Conservation (phyloP, 2,888 invertebrate genomes). For the Erebia palarica region DNA sequence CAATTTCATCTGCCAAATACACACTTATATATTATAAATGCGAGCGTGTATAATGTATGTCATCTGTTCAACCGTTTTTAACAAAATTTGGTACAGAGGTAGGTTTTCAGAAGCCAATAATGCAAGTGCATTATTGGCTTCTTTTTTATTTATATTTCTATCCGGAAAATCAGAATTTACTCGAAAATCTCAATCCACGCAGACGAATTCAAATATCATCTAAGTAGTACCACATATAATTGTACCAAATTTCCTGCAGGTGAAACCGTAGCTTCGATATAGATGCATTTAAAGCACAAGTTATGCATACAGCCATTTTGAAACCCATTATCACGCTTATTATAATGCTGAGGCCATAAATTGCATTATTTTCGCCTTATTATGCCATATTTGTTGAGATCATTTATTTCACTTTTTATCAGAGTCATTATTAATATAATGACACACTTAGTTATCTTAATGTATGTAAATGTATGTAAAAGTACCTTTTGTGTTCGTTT, state of each 20-base stretch:
- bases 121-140: too few species aligned
- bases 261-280: neutral
- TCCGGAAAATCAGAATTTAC: too few species aligned
- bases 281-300: conserved; percentile 2
- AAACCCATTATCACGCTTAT: conserved; percentile 18
- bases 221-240: neutral
- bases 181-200: too few species aligned
- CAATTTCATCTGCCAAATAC: too few species aligned
- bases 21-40: too few species aligned
- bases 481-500: neutral
- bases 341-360: conserved; percentile 13
- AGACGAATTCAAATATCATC: too few species aligned
- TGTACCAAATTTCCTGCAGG: conserved; percentile 15
- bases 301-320: neutral
- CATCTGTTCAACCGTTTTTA: too few species aligned
- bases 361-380: conserved; percentile 20
- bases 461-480: neutral
- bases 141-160: too few species aligned
- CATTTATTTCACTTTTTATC: conserved; percentile 7
- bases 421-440: conserved; percentile 8
- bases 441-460: conserved; percentile 13
- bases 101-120: too few species aligned
- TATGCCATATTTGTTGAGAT: conserved; percentile 15
- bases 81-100: too few species aligned
- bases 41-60: too few species aligned